Conservation (phyloP, 2,888 invertebrate genomes). For the Drosophila anomelani region DNA sequence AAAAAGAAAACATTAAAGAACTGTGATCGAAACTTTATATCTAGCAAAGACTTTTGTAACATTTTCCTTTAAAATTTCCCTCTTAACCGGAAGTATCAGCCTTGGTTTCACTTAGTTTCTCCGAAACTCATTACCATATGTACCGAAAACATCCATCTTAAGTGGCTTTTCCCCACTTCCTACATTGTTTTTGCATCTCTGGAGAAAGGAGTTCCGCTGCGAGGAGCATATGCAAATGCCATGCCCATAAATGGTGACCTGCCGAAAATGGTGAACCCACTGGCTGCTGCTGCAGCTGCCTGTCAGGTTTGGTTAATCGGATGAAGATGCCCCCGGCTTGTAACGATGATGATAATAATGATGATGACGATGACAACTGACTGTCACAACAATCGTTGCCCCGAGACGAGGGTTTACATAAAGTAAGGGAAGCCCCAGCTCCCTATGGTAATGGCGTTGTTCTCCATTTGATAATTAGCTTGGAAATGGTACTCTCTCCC, state of each 20-base stretch:
- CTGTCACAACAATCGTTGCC: constrained; percentile 40
- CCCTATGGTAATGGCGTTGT: constrained; percentile 67
- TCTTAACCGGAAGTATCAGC: background rate
- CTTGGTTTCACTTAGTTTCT: background rate
- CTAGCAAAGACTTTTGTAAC: background rate
- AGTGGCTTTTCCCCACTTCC: constrained; percentile 12
- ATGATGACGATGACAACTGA: constrained; percentile 31
- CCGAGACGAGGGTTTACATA: constrained; percentile 59
- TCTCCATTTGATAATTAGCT: constrained; percentile 67
- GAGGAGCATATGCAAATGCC: constrained; percentile 28
- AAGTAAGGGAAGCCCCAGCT: constrained; percentile 33
- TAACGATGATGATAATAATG: constrained; percentile 13
- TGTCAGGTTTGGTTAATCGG: constrained; percentile 30
- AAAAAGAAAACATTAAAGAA: background rate
- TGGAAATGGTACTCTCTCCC: constrained; percentile 40
- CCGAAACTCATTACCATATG: constrained; percentile 8
- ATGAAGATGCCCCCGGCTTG: constrained; percentile 29
- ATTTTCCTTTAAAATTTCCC: background rate
- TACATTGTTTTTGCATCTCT: background rate
- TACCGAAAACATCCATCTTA: background rate
- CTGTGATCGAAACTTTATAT: background rate
- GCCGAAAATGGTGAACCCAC: constrained; percentile 20
- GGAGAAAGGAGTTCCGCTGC: constrained; percentile 37
- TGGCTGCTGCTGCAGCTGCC: constrained; percentile 11
- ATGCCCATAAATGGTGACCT: constrained; percentile 38